These are phyloP conservation scores for Ectemnius cavifrons DNA, from an alignment of 2,888 invertebrate species.

Conservation along the genomic window DNA sequence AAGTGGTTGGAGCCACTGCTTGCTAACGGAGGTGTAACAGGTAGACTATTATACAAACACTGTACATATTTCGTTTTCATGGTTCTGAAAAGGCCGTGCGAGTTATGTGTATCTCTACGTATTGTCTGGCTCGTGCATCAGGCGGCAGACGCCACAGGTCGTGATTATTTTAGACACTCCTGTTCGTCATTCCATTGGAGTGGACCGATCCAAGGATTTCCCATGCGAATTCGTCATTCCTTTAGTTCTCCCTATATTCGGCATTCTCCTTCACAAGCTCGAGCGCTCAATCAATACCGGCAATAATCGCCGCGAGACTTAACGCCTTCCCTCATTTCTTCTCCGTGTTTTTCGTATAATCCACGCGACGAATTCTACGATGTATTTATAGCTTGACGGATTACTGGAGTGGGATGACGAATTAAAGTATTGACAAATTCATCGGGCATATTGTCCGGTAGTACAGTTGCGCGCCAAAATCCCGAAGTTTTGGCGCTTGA, in stretches of 20 bases:
- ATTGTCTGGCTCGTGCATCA: background rate
- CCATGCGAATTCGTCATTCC: background rate
- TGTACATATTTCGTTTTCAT: conserved; percentile 15
- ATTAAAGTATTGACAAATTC: too few species aligned
- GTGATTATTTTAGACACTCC: conserved; percentile 24
- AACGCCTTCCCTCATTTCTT: background rate
- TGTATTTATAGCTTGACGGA: too few species aligned
- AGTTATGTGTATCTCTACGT: too few species aligned
- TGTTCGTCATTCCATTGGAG: background rate
- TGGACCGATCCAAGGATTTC: background rate
- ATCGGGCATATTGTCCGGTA: too few species aligned
- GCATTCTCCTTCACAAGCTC: background rate
- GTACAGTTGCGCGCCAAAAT: background rate
- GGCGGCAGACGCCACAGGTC: conserved; percentile 7
- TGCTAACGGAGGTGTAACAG: conserved; percentile 24
- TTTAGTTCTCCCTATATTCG: too few species aligned
- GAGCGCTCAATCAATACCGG: background rate
- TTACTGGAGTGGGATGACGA: too few species aligned
- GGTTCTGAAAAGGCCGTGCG: background rate
- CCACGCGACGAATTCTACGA: too few species aligned
- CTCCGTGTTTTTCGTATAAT: too few species aligned
- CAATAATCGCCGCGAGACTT: background rate
- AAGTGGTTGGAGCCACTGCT: background rate
- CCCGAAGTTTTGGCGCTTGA: conserved; percentile 25
- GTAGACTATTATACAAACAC: conserved; percentile 4